Evolutionary conservation across 2,888 invertebrate genomes (phyloP), one percentile per base, ranked within the genome.

Genomic region (Nasonia oneida): DNA sequence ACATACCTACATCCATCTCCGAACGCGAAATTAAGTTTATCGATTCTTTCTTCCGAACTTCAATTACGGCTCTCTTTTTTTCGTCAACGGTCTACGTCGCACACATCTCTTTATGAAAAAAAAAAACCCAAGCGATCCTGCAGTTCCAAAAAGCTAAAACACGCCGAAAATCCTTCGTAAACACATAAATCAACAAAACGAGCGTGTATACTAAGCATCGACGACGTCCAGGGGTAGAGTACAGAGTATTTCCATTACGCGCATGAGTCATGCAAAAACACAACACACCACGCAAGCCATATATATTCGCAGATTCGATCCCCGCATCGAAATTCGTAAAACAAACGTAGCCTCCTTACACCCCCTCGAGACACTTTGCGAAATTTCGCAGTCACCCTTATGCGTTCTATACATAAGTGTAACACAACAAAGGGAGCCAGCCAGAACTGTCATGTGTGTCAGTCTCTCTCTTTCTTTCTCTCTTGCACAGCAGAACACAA

Each of bases 181-280:
- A 61, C 23, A 61, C 23, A 61, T 61, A 61, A 61, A 61, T 61
- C 61, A 10, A 39, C n/a, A 4, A 61, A 76, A 76, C n/a, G 39
- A 5, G 15, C 29, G 3, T 12, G 29, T 37, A 12, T 8, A 67
- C 57, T 57, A 39, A 74, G 10, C 23, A n/a, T 42, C 42, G 15
- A 10, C 33, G 18, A 10, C 33, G 18, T 33, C 57, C 18, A 15
- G n/a, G 47, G 18, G 1, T 37, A 37, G 8, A 37, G 50, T 75
- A 76, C 82, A 82, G 37, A 64, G 75, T 67, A 82, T 82, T 82
- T 82, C 82, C 75, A 82, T 82, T 82, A 82, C 33, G 81, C 64
- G 64, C 37, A 47, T 82, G 82, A 82, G 64, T 82, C 82, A 82
- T 76, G 53, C 82, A 50, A 82, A 47, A 47, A 2, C 10, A 76